Evolutionary conservation across 2,888 invertebrate species (phyloP).

Genomic region (Arrhopalites spinosus): DNA sequence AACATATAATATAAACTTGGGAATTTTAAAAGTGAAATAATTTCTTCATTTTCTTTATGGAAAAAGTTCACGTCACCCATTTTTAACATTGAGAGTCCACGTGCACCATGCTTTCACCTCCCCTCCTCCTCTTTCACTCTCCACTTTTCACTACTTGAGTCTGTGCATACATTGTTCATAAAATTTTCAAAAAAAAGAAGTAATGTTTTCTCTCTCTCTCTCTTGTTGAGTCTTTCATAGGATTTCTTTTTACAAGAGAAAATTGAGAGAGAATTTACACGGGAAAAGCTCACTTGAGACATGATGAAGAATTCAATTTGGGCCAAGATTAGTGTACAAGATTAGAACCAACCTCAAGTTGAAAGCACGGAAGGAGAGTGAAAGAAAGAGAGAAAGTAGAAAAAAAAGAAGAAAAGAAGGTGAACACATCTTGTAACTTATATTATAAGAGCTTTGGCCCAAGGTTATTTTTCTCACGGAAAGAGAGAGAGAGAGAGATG

Average conservation of each 20-base stretch:
- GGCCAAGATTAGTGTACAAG: background rate
- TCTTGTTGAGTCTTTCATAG: background rate
- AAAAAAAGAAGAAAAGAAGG: constrained; percentile 2
- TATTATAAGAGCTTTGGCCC: background rate
- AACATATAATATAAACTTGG: too few species aligned
- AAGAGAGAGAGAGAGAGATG: too few species aligned
- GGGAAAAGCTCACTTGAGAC: background rate
- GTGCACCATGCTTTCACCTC: too few species aligned
- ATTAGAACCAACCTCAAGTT: background rate
- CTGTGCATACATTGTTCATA: too few species aligned
- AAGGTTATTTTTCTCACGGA: too few species aligned
- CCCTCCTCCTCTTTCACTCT: background rate
- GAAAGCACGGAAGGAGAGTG: background rate
- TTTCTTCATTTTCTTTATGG: too few species aligned
- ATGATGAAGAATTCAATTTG: constrained; percentile 8
- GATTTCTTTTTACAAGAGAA: too few species aligned
- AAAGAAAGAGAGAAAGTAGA: background rate
- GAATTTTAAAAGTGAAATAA: too few species aligned
- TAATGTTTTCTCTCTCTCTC: background rate
- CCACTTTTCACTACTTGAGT: too few species aligned
- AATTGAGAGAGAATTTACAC: background rate
- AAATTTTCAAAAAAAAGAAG: background rate
- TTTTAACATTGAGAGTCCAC: too few species aligned
- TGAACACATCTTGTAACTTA: background rate
- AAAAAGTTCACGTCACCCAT: too few species aligned